phyloP scores from a whole-genome alignment of 2,888 invertebrate genomes.

The Sympetrum striolatum region DNA sequence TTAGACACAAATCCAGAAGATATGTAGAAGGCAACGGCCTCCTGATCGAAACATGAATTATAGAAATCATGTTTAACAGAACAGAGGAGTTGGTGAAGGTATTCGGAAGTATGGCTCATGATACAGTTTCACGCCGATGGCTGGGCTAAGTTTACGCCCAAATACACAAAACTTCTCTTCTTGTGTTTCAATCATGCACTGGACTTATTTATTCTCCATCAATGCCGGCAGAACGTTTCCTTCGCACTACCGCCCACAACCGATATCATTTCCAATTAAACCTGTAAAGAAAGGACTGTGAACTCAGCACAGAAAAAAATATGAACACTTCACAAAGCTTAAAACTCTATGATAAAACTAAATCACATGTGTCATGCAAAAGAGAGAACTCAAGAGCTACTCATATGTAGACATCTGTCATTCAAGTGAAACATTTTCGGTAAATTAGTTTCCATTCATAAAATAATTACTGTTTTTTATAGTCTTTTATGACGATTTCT shows the following conservation, averaged over 20 bases:
- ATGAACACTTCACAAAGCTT: neutral
- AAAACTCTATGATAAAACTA: neutral
- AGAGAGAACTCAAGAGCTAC: neutral
- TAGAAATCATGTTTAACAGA: conserved; percentile 9
- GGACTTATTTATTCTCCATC: neutral
- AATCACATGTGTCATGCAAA: neutral
- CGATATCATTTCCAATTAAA: neutral
- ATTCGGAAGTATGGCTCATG: neutral
- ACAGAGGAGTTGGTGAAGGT: neutral
- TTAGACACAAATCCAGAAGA: conserved; percentile 13
- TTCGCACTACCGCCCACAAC: neutral
- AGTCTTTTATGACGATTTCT: too few relatives aligned
- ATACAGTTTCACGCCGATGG: neutral
- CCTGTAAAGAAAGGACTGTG: neutral
- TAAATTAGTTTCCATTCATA: too few relatives aligned
- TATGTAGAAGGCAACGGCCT: conserved; percentile 11
- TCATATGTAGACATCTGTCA: too few relatives aligned
- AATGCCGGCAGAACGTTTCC: neutral
- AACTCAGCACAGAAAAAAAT: neutral
- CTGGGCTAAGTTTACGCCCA: neutral
- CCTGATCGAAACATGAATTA: neutral
- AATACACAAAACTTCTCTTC: neutral
- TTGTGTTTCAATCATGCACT: neutral
- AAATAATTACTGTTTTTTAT: too few relatives aligned
- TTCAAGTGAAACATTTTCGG: too few relatives aligned